Evolutionary conservation across 2,888 invertebrate genomes (phyloP).

Genomic region (Netelia virgata): DNA sequence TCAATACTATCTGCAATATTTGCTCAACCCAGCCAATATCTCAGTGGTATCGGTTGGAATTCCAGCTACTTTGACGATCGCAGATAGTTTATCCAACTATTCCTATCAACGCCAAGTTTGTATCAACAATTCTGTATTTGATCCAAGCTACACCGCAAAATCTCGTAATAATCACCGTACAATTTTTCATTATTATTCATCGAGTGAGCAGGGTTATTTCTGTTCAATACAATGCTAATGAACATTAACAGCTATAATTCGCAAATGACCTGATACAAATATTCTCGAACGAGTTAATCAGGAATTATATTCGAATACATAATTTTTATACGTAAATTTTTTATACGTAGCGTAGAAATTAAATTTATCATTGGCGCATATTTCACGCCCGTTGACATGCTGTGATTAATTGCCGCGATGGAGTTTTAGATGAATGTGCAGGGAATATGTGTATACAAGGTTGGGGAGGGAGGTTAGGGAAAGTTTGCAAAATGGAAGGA

Average conservation of each 20-base stretch:
- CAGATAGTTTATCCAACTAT: conserved; percentile 51
- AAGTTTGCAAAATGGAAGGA: conserved; percentile 40
- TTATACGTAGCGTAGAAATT: conserved; percentile 25
- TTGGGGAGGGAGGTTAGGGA: background rate
- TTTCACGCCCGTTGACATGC: conserved; percentile 32
- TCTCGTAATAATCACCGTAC: too few relatives aligned
- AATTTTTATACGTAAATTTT: conserved; percentile 37
- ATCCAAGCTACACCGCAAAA: background rate
- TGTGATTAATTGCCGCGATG: conserved; percentile 58
- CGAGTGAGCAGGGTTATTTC: too few relatives aligned
- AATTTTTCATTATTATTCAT: too few relatives aligned
- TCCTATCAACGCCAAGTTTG: background rate
- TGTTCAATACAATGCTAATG: background rate
- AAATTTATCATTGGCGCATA: conserved; percentile 52
- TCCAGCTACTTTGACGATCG: conserved; percentile 54
- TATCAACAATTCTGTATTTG: background rate
- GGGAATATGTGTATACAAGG: conserved; percentile 46
- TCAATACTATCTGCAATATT: conserved; percentile 74
- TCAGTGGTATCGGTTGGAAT: conserved; percentile 39
- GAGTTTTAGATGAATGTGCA: conserved; percentile 53
- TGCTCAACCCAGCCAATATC: conserved; percentile 55
- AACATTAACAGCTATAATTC: background rate
- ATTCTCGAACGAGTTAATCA: conserved; percentile 25
- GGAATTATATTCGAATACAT: conserved; percentile 30
- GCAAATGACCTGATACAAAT: conserved; percentile 5